Percentiles rank a stretch among this genome's conserved stretches.
phyloP scores from a whole-genome alignment of 2,888 invertebrate species.

The Spicauda simplicius region DNA sequence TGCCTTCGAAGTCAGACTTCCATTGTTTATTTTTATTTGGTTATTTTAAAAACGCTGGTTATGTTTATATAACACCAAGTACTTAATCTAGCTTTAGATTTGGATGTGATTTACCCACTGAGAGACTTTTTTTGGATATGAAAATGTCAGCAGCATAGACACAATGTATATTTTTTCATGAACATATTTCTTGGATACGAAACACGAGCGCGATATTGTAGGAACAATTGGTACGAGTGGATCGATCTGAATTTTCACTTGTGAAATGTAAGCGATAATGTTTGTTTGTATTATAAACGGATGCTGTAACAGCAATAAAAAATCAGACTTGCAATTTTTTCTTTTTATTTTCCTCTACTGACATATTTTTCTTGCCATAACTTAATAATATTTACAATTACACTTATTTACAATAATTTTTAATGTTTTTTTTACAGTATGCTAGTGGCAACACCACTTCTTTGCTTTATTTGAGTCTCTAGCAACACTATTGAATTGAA shows the following conservation, averaged over 20 bases:
- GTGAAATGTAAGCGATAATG: conserved; percentile 75
- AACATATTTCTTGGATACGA: conserved; percentile 43
- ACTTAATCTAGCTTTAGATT: conserved; percentile 74
- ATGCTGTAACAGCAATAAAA: conserved; percentile 84
- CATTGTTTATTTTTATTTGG: conserved; percentile 44
- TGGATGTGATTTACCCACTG: conserved; percentile 53
- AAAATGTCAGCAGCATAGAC: conserved; percentile 47
- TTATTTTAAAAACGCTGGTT: conserved; percentile 33
- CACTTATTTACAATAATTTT: too few species aligned
- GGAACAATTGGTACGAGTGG: conserved; percentile 63
- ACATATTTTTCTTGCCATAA: not conserved
- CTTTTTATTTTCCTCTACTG: conserved; percentile 47
- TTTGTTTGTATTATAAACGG: conserved; percentile 80
- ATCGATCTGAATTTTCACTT: conserved; percentile 74
- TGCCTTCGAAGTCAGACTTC: conserved; percentile 63
- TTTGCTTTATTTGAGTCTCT: too few species aligned
- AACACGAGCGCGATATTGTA: conserved; percentile 43
- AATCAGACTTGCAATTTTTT: conserved; percentile 69
- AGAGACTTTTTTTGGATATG: conserved; percentile 36
- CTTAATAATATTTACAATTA: too few species aligned
- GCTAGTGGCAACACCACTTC: too few species aligned
- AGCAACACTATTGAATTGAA: too few species aligned
- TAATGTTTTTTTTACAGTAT: too few species aligned
- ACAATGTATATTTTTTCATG: conserved; percentile 57
- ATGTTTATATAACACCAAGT: conserved; percentile 51